phyloP scores from a whole-genome alignment of 2,113 vertebrate species.

The Neodontobutis hainanensis region DNA sequence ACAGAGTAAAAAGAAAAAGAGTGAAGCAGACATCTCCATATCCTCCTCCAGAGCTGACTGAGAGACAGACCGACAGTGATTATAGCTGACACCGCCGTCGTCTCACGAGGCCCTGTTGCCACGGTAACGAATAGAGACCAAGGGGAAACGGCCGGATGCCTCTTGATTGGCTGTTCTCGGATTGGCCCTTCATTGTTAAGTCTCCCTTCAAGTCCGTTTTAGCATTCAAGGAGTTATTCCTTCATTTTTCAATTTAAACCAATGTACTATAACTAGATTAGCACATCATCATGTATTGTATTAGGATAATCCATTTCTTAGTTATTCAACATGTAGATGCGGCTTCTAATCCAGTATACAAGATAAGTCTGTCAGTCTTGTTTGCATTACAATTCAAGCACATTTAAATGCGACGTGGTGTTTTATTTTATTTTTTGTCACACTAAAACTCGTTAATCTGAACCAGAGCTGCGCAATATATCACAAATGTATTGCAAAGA shows the following conservation, averaged over 20 bases:
- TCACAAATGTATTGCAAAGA: no score
- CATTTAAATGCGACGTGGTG: no score
- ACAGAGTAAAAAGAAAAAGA: not conserved
- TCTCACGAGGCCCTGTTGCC: conserved; percentile 71
- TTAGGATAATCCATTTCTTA: no score
- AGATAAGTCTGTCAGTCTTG: no score
- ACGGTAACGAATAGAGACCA: conserved; percentile 52
- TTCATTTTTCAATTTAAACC: not conserved
- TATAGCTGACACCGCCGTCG: conserved; percentile 71
- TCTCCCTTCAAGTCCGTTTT: conserved; percentile 64
- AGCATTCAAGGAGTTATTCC: conserved; percentile 67
- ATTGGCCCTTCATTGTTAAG: conserved; percentile 58
- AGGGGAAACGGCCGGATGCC: conserved; percentile 51
- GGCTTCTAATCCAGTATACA: no score
- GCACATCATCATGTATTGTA: no score
- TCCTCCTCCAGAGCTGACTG: conserved; percentile 40
- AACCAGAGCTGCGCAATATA: no score
- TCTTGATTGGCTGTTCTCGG: conserved; percentile 65
- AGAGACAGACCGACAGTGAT: conserved; percentile 61
- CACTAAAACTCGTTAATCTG: no score
- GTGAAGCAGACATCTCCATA: conserved; percentile 32
- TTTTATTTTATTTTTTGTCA: no score
- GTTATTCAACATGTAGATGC: no score
- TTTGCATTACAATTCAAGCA: no score
- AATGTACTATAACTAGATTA: no score